Base-by-base conservation (phyloP, 2,888 invertebrate genomes). In the Xanthorhoe spadicearia region DNA sequence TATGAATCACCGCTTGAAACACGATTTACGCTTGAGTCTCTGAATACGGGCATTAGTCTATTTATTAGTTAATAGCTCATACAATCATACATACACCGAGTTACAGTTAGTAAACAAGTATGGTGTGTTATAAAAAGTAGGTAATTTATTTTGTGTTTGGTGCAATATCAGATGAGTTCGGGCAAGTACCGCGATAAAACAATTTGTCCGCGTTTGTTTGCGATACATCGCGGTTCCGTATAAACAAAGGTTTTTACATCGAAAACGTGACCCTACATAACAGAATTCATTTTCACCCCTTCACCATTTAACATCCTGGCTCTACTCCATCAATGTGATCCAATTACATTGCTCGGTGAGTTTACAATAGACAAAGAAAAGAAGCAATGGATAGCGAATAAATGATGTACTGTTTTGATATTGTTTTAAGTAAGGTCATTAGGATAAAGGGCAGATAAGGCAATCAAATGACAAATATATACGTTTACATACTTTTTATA, bases 241-340 rank as follows among this genome's bases (percentile, higher is more conserved):
- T 58, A 70, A 72, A 69, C 68, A 72, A 64, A 38, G 62, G 54
- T 66, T 73, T 72, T 72, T 68, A 71, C 70, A 69, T 56, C 68
- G 52, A 54, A 57, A 56, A 68, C 75, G 75, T 72, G 76, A 68
- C 70, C 62, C 28, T 58, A 73, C 74, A 69, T 76, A 76, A 74
- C 69, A 61, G 69, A 68, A 70, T 66, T 66, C 69, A 69, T 66
- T 68, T 72, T 64, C 66, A 61, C 61, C 52, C 64, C 48, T 62
- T 63, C 58, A 69, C 68, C 61, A 55, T n/a, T 28, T 15, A 19
- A 19, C 59, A 15, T 35, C 9, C 51, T 46, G 15, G 35, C 23
- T 17, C 58, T 28, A 49, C 49, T 48, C 13, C 15, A 48, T n/a
- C 64, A 43, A 53, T 43, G 52, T n/a, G 49, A n/a, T 54, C n/a